Conservation (phyloP, 2,113 vertebrate genomes). For the Saccopteryx leptura region DNA sequence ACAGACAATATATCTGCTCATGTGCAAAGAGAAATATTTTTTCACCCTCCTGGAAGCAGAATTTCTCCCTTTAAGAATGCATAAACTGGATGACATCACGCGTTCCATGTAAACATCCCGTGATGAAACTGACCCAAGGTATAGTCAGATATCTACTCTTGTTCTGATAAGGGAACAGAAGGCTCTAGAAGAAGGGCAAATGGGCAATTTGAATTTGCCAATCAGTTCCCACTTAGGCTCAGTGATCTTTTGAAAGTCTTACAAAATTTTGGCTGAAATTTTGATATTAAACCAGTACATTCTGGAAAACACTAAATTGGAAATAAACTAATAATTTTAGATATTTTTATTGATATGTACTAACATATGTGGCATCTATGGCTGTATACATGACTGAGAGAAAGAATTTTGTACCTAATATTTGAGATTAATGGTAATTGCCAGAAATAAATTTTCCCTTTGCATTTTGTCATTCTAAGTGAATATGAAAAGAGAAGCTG, state of each 20-base stretch:
- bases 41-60: background rate
- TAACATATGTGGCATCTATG: background rate
- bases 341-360: background rate
- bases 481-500: background rate
- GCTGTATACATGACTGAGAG: background rate
- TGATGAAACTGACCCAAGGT: background rate
- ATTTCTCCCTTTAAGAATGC: background rate
- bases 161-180: background rate
- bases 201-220: background rate
- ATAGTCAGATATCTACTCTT: background rate
- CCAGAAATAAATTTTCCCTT: background rate
- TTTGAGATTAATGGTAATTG: slow-evolving; percentile 5
- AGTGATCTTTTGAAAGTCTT: background rate
- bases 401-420: background rate
- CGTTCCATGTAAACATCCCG: background rate
- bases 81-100: background rate
- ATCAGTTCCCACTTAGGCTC: background rate
- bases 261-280: background rate
- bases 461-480: background rate
- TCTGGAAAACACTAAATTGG: background rate
- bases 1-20: background rate
- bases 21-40: background rate
- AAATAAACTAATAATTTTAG: background rate
- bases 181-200: background rate
- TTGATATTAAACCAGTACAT: background rate